Evolutionary conservation across 2,888 invertebrate species (phyloP).

Genomic region (Cryptocheilus praepositus): DNA sequence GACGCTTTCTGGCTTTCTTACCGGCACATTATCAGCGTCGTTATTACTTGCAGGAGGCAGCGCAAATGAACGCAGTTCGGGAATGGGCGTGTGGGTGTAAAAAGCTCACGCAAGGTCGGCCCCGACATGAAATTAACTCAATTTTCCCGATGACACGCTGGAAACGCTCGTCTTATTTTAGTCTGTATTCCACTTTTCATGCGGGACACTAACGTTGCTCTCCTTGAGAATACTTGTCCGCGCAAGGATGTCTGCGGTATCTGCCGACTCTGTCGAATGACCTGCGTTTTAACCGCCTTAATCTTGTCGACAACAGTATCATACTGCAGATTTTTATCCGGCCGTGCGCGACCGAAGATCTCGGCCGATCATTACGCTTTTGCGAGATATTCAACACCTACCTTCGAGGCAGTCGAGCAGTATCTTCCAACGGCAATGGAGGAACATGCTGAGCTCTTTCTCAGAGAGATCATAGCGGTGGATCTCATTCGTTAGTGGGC

Average conservation of each 20-base stretch:
- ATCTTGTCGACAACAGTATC: slow-evolving; percentile 27
- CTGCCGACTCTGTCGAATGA: slow-evolving; percentile 18
- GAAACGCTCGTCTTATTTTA: slow-evolving; percentile 23
- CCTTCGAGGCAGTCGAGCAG: no score
- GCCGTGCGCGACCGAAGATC: not conserved
- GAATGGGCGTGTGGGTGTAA: slow-evolving; percentile 42
- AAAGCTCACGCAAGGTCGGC: slow-evolving; percentile 18
- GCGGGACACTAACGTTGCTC: slow-evolving; percentile 35
- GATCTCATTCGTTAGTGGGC: no score
- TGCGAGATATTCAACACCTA: no score
- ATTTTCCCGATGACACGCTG: slow-evolving; percentile 52
- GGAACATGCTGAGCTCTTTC: no score
- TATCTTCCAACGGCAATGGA: no score
- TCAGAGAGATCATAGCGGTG: no score
- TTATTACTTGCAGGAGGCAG: slow-evolving; percentile 35
- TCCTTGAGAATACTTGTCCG: slow-evolving; percentile 39
- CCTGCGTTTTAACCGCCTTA: slow-evolving; percentile 51
- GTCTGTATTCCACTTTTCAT: slow-evolving; percentile 49
- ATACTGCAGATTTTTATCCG: not conserved
- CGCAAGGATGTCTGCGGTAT: slow-evolving; percentile 37
- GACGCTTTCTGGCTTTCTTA: slow-evolving; percentile 20
- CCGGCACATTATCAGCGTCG: slow-evolving; percentile 39
- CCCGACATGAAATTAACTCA: slow-evolving; percentile 49
- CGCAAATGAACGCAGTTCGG: slow-evolving; percentile 32
- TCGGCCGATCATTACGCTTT: no score